A percentile compares a stretch with the other conserved stretches of the same genome.
Conservation (phyloP, 1,140 invertebrate genomes). For the Zaprionus ghesquierei region DNA sequence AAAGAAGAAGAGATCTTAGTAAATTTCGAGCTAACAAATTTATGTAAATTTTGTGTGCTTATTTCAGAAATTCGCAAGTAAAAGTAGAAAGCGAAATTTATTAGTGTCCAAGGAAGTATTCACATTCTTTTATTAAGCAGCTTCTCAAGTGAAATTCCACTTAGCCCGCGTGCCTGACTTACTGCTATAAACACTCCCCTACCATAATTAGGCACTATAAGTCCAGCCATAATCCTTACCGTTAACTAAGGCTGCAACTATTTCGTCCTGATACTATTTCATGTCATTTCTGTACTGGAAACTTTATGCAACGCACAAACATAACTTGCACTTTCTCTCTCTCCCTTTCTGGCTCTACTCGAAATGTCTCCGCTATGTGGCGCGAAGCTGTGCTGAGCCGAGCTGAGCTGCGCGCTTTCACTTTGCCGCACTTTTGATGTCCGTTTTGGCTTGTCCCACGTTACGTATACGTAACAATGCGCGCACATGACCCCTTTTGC, state of each 20-base stretch:
- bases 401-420: constrained; percentile 29
- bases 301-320: constrained; percentile 28
- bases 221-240: neutral
- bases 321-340: constrained; percentile 32
- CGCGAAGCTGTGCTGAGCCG: neutral
- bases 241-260: neutral
- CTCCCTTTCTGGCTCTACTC: neutral
- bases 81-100: neutral
- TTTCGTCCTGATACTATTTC: neutral
- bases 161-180: neutral
- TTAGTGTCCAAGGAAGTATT: neutral
- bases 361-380: constrained; percentile 27
- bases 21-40: neutral
- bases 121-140: neutral
- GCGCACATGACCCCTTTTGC: constrained; percentile 80
- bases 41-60: too few relatives aligned
- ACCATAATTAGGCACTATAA: neutral
- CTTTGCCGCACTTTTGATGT: constrained; percentile 33
- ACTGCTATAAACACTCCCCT: neutral
- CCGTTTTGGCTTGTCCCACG: constrained; percentile 29
- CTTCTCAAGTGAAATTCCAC: neutral
- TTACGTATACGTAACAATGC: constrained; percentile 65
- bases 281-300: neutral
- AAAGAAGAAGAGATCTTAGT: neutral
- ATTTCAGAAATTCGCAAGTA: neutral